Conservation (phyloP, 2,113 vertebrate genomes). For the Fregetta grallaria region DNA sequence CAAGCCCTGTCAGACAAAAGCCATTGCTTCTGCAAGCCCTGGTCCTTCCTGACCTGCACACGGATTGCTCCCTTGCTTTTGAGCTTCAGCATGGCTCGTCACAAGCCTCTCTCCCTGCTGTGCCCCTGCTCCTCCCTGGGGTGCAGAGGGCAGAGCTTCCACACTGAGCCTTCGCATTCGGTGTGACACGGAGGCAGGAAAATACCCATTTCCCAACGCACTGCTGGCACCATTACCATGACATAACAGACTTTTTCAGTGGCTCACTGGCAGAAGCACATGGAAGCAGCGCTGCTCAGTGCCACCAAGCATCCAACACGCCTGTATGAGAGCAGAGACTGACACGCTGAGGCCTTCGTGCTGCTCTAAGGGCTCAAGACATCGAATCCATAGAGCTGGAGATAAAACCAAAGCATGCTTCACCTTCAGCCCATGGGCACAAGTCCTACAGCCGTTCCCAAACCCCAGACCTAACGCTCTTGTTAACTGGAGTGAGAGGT, state of each 20-base stretch:
- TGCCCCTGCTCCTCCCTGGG: neutral
- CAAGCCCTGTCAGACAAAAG: neutral
- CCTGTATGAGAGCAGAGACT: neutral
- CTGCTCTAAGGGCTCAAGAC: neutral
- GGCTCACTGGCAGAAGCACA: neutral
- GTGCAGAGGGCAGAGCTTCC: neutral
- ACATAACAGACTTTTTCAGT: neutral
- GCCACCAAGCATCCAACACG: neutral
- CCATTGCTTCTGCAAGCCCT: neutral
- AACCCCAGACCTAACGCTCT: neutral
- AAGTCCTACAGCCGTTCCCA: neutral
- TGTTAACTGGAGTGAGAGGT: neutral
- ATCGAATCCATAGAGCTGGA: neutral
- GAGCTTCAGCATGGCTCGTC: neutral
- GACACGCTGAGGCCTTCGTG: accelerated
- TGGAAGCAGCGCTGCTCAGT: neutral
- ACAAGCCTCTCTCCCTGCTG: neutral
- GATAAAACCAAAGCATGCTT: neutral
- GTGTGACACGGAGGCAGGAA: neutral
- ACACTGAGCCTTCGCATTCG: neutral
- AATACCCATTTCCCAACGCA: neutral
- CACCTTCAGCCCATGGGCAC: neutral
- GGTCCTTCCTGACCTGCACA: neutral
- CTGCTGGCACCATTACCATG: neutral
- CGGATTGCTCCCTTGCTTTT: neutral